Evolutionary conservation across 2,888 invertebrate genomes (phyloP).

Genomic region (Dryobotodes eremita): DNA sequence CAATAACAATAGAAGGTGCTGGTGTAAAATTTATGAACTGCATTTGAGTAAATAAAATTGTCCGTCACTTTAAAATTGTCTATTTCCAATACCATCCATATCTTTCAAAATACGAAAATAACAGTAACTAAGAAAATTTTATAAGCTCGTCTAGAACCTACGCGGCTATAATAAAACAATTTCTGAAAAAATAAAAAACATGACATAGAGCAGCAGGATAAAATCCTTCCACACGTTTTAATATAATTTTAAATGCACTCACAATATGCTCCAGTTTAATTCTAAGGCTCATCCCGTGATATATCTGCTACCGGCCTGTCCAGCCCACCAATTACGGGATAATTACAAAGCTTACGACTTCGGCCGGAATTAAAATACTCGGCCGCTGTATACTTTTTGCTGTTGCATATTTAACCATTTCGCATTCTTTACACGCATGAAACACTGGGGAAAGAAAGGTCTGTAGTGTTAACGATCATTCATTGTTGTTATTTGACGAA

Average conservation of each 20-base stretch:
- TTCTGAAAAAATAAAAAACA: neutral
- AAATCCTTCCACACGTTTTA: neutral
- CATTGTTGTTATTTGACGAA: constrained; percentile 16
- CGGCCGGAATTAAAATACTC: constrained; percentile 70
- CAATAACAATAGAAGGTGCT: neutral
- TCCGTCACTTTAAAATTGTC: neutral
- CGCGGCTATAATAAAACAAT: too few relatives aligned
- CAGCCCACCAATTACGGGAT: constrained; percentile 88
- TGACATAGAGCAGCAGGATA: neutral
- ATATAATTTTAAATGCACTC: constrained; percentile 11
- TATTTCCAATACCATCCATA: neutral
- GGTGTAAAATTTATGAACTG: neutral
- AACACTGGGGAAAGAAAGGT: constrained; percentile 30
- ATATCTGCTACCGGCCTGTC: constrained; percentile 83
- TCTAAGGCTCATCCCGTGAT: constrained; percentile 80
- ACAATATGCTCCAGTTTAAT: constrained; percentile 59
- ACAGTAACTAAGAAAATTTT: neutral
- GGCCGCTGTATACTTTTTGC: constrained; percentile 62
- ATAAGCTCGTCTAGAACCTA: neutral
- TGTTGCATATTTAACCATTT: constrained; percentile 64
- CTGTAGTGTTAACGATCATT: constrained; percentile 38
- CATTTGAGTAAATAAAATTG: neutral
- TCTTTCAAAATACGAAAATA: neutral
- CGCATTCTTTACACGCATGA: constrained; percentile 54
- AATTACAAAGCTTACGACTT: constrained; percentile 83